Evolutionary conservation across 2,888 invertebrate genomes (phyloP).

Genomic region (Hecatera dysodea): DNA sequence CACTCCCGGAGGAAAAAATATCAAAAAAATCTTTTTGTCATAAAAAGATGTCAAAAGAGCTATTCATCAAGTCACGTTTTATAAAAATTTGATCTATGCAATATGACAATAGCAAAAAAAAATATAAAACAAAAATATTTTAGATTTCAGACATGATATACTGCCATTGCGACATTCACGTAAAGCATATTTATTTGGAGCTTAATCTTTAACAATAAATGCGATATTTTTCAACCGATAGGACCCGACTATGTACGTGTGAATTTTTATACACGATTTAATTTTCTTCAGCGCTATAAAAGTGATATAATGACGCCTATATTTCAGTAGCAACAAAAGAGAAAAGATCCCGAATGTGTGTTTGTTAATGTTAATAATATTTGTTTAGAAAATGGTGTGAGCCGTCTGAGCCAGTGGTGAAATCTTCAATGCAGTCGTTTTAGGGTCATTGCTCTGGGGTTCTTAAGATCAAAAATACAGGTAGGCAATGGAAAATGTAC

Average conservation of each 20-base stretch:
- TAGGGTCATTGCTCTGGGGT: not conserved
- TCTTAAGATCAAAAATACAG: not conserved
- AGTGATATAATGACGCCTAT: slow-evolving; percentile 29
- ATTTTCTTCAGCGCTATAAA: slow-evolving; percentile 34
- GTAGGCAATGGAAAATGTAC: no score
- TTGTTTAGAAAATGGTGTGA: slow-evolving; percentile 6
- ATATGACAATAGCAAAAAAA: not conserved
- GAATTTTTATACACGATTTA: slow-evolving; percentile 15
- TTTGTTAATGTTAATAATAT: slow-evolving; percentile 5
- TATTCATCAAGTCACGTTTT: not conserved
- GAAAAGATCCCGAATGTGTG: not conserved
- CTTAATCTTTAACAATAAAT: slow-evolving; percentile 15
- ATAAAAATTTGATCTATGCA: not conserved
- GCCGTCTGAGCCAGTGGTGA: not conserved
- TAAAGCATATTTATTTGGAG: slow-evolving; percentile 8
- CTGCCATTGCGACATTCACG: not conserved
- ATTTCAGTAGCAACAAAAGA: slow-evolving; percentile 22
- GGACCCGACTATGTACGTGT: not conserved
- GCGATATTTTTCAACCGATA: not conserved
- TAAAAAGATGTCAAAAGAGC: not conserved
- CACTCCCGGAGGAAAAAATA: no score
- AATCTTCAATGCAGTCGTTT: slow-evolving; percentile 9
- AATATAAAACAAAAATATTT: not conserved
- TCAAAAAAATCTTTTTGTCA: not conserved
- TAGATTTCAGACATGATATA: not conserved